Evolutionary conservation across 2,113 vertebrate species (phyloP).

Genomic region (Atrichornis clamosus): DNA sequence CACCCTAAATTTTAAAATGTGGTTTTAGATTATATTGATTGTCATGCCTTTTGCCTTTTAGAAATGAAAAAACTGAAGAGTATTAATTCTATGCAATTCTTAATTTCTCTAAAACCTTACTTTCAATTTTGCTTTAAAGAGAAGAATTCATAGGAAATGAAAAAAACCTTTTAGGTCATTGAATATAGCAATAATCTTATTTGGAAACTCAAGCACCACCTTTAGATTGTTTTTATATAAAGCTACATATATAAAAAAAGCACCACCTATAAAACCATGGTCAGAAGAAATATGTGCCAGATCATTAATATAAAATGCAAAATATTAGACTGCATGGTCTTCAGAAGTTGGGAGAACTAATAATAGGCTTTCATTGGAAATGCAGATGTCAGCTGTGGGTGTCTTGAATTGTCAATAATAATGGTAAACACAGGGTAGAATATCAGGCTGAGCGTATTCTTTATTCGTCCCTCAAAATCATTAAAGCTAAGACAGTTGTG

Average conservation of each 20-base stretch:
- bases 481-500: constrained; percentile 55
- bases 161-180: not conserved
- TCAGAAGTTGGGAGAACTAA: constrained; percentile 20
- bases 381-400: constrained; percentile 64
- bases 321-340: not conserved
- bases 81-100: not conserved
- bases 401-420: constrained; percentile 51
- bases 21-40: not conserved
- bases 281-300: not conserved
- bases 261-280: not conserved
- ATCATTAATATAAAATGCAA: not conserved
- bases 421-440: constrained; percentile 43
- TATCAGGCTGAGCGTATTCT: constrained; percentile 33
- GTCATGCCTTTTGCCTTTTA: not conserved
- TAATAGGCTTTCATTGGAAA: constrained; percentile 47
- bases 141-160: not conserved
- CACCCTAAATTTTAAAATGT: not conserved
- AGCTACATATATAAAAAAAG: not conserved
- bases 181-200: not conserved
- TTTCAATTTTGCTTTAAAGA: not conserved
- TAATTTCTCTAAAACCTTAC: not conserved
- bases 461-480: constrained; percentile 42
- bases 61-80: not conserved
- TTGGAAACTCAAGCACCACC: not conserved
- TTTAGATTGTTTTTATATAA: not conserved